Conservation (phyloP, 1,140 invertebrate species). For the Heliconius congener region DNA sequence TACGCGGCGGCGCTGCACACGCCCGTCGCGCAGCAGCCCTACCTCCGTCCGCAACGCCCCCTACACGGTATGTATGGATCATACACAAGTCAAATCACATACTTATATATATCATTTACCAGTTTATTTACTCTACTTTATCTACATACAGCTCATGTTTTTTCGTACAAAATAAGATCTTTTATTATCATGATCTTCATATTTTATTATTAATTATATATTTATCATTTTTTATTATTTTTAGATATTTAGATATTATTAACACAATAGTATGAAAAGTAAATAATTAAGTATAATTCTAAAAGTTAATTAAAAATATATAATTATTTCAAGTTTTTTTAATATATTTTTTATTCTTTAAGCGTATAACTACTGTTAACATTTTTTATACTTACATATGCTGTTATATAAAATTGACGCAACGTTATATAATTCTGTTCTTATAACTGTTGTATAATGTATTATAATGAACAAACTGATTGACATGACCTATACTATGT, state of each 20-base stretch:
- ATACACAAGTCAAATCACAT: too few relatives aligned
- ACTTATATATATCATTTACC: too few relatives aligned
- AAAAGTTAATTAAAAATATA: not conserved
- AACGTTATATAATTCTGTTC: not conserved
- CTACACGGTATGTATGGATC: slow-evolving; percentile 57
- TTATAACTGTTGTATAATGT: not conserved
- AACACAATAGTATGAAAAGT: not conserved
- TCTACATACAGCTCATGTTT: not conserved
- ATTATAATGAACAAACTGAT: not conserved
- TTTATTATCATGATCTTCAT: not conserved
- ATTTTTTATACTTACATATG: not conserved
- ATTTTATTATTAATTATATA: not conserved
- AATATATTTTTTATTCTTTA: not conserved
- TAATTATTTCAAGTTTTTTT: not conserved
- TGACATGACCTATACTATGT: too few relatives aligned
- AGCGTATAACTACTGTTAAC: not conserved
- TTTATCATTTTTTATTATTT: not conserved
- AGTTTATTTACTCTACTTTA: too few relatives aligned
- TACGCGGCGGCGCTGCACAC: slow-evolving; percentile 73
- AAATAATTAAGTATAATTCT: not conserved
- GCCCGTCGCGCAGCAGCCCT: slow-evolving; percentile 73
- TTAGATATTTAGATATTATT: not conserved
- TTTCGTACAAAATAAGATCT: not conserved
- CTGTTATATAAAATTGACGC: not conserved
- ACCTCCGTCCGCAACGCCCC: slow-evolving; percentile 71